Percentiles rank a stretch among this genome's conserved stretches.
Conservation (phyloP, 2,797 vertebrate species). For the Tolypeutes matacus region DNA sequence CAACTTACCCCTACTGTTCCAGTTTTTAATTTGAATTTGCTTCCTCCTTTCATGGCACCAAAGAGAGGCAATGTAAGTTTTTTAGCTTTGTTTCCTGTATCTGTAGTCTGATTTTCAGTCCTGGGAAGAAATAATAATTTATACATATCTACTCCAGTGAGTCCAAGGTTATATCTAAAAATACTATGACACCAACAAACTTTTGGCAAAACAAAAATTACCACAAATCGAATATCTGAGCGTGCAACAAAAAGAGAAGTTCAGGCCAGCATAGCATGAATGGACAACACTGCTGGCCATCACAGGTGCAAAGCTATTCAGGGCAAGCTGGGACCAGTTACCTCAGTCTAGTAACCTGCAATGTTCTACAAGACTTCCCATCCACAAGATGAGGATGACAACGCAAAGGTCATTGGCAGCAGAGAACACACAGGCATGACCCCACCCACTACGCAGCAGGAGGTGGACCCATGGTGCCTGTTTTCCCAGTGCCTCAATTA, state of each 20-base stretch:
- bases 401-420: background rate
- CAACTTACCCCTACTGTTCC: conserved; percentile 96
- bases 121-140: conserved; percentile 78
- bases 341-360: background rate
- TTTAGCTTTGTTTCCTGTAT: conserved; percentile 90
- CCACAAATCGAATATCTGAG: background rate
- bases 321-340: background rate
- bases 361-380: background rate
- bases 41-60: conserved; percentile 99
- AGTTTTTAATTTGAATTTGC: conserved; percentile 97
- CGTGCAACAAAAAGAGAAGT: background rate
- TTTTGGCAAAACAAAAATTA: conserved; percentile 28
- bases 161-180: conserved; percentile 55
- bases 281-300: background rate
- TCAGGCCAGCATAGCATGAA: background rate
- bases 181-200: background rate
- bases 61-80: conserved; percentile 94
- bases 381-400: background rate
- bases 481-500: background rate
- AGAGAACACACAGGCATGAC: background rate
- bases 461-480: background rate
- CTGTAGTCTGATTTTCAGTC: conserved; percentile 82
- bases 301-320: background rate
- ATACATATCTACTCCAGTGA: background rate
- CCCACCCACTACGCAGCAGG: background rate